Evolutionary conservation across 2,888 invertebrate genomes (phyloP), one percentile per base, ranked within the genome.

Genomic region (Arctia plantaginis): DNA sequence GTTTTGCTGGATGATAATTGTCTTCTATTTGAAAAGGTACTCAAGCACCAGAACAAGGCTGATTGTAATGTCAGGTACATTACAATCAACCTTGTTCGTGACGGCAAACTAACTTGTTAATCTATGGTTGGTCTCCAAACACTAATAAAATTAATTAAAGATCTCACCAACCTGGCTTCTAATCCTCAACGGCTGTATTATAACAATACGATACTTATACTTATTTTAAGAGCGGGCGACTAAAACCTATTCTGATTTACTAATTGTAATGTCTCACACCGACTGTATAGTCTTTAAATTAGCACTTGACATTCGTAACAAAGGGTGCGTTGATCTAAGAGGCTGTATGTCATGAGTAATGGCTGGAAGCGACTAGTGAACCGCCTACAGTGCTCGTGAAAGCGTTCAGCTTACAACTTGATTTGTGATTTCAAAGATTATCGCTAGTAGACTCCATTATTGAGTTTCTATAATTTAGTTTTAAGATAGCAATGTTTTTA

Each of bases 391-490:
- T 87, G 87, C 86, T 93, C 93, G 92, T 94, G 93, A 94, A 94
- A 94, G 91, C 92, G 88, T 91, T 91, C 90, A 88, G 90, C 93
- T 93, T 91, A 93, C 93, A 91, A 91, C 92, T 93, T 95, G 95
- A 95, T 95, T 95, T 95, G 95, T 95, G 93, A 93, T 94, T 92
- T 90, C 91, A 87, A 92, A 94, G 91, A 93, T 93, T 94, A 94
- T 92, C 93, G 90, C 92, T 87, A 87, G 88, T 90, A 89, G 88
- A 90, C 87, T 87, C 91, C 85, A 91, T 91, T 92, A 93, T 90
- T 87, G 87, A 85, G 88, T 90, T 90, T 88, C 88, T 89, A 91
- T 93, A 91, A 93, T 93, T 93, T 91, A 89, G 86, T 90, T 91
- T 88, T 86, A 83, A 89, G 82, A 81, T 87, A 84, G 86, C 85